A percentile compares a stretch with the other conserved stretches of the same genome.
These are phyloP conservation scores for Barnardius zonarius DNA, from an alignment of 2,113 vertebrate species.

Conservation along the genomic window DNA sequence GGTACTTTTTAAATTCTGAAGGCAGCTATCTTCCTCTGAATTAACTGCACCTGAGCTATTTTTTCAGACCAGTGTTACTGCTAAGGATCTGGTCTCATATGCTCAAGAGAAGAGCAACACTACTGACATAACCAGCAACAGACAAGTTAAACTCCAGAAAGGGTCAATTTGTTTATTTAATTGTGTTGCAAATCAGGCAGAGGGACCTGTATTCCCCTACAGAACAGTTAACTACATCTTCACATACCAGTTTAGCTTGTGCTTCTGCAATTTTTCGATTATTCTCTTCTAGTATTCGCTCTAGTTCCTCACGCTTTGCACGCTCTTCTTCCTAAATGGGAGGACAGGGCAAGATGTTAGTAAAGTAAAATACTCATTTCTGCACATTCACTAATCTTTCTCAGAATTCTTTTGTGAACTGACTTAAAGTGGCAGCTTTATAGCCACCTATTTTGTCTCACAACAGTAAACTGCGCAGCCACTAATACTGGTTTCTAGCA, in stretches of 20 bases:
- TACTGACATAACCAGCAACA: background rate
- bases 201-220: background rate
- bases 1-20: background rate
- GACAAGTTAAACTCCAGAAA: background rate
- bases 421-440: constrained; percentile 80
- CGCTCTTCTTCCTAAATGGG: constrained; percentile 99
- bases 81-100: background rate
- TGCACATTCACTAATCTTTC: constrained; percentile 78
- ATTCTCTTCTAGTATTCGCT: constrained; percentile 99
- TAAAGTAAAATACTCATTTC: constrained; percentile 70
- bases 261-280: constrained; percentile 99
- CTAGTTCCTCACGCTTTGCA: constrained; percentile 97
- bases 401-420: constrained; percentile 77
- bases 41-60: background rate
- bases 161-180: background rate
- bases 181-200: background rate
- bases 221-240: background rate
- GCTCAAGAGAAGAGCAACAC: background rate
- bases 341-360: constrained; percentile 92
- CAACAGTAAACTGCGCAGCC: constrained; percentile 77
- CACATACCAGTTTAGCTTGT: constrained; percentile 97
- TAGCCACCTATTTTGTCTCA: constrained; percentile 77
- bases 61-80: background rate
- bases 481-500: constrained; percentile 78
- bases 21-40: background rate